Base-by-base conservation (phyloP, 2,888 invertebrate species). In the Cephus sareptanus region DNA sequence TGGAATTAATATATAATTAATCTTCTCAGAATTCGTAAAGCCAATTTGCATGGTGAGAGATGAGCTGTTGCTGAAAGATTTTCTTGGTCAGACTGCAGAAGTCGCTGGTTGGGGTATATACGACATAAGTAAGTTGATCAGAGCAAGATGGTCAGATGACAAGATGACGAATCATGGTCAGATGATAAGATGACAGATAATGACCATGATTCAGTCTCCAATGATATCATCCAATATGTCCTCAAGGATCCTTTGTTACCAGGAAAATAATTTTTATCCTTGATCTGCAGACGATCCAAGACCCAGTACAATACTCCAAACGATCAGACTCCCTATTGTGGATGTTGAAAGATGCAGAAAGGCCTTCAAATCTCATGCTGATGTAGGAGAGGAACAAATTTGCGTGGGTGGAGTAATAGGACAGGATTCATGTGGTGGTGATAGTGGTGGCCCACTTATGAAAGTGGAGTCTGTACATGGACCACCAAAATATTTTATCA, bases 391-490 rank as follows among this genome's bases (percentile, higher is more conserved):
- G 0, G 89, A 91, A 0, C 93, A 93, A 83, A 90, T 94, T 83
- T 94, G 94, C 85, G 94, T 93, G 0, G 95, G 94, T 13, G 94
- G 94, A 35, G 91, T 92, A 74, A 84, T 89, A 0, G 94, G 94
- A 76, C 92, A 93, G 79, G 95, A 95, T 84, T 93, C 94, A 0
- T 95, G 95, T 81, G 92, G 92, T 0, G 94, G 95, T 1, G 94
- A 95, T 85, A 94, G 94, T 1, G 95, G 95, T 9, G 94, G 95
- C 9, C 95, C 95, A 1, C 81, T 93, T 6, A 90, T 92, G 88
- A 88, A 88, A 75, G 87, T 34, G 89, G 92, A 93, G 4, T 92
- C 92, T 71, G 91, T 91, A 1, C 85, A 89, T 1, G 93, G 93
- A 6, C 92, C 93, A 0, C 94, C 94, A 0, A 93, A 93, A 81